Conservation (phyloP, 2,797 vertebrate genomes). For the Caiman crocodilus region DNA sequence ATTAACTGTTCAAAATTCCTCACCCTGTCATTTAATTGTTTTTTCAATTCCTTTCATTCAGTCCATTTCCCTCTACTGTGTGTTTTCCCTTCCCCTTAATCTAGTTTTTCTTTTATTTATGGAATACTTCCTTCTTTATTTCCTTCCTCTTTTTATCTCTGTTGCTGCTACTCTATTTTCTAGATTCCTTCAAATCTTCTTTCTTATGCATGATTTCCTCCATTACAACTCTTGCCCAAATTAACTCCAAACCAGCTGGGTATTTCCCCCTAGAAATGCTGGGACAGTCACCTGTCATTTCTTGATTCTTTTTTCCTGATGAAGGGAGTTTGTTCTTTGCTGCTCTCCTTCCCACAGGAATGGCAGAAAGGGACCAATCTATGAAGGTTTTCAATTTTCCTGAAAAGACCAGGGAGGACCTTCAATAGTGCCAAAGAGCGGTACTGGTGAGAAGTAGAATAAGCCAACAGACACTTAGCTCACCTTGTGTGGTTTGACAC, state of each 20-base stretch:
- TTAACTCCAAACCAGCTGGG: not conserved
- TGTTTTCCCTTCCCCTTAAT: not conserved
- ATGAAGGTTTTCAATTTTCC: not conserved
- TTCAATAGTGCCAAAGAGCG: not conserved
- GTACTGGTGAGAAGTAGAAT: not conserved
- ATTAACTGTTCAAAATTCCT: not conserved
- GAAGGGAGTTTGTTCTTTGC: not conserved
- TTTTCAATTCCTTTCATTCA: not conserved
- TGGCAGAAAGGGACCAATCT: accelerated
- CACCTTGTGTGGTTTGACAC: not conserved
- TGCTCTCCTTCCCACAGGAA: not conserved
- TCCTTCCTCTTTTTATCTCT: not conserved
- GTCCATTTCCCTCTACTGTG: not conserved
- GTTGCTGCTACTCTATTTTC: not conserved
- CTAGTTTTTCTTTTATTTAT: slow-evolving; percentile 1
- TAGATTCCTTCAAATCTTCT: not conserved
- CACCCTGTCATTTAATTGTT: not conserved
- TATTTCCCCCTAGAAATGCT: not conserved
- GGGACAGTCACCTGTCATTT: not conserved
- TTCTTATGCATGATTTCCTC: not conserved
- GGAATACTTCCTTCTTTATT: not conserved
- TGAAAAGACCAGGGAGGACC: not conserved
- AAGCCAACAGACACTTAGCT: not conserved
- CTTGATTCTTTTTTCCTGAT: not conserved
- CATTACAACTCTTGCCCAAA: slow-evolving; percentile 16